Conservation (phyloP, 2,797 vertebrate genomes). For the Odontamblyopus lacepedii region DNA sequence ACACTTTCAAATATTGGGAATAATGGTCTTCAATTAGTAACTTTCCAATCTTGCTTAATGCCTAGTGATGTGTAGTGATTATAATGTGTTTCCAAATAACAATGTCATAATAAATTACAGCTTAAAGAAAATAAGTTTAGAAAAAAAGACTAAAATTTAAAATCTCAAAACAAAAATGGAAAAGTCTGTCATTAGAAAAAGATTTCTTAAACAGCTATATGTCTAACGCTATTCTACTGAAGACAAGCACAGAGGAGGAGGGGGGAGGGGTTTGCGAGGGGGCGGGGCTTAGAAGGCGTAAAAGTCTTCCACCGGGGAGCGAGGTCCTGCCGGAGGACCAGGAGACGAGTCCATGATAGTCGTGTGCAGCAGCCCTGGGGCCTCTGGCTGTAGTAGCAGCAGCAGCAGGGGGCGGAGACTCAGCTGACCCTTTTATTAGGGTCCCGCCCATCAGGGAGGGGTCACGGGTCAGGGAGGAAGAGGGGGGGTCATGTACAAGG, state of each 20-base stretch:
- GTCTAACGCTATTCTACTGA: constrained; percentile 67
- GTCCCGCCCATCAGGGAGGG: constrained; percentile 86
- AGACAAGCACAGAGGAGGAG: constrained; percentile 59
- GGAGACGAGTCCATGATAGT: constrained; percentile 74
- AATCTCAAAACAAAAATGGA: constrained; percentile 30
- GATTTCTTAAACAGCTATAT: constrained; percentile 62
- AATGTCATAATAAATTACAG: constrained; percentile 78
- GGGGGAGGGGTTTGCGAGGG: constrained; percentile 15
- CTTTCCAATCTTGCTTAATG: constrained; percentile 4
- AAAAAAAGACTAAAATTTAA: constrained; percentile 32
- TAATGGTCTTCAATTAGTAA: neutral
- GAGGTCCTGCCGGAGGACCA: constrained; percentile 20
- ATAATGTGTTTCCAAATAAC: constrained; percentile 10
- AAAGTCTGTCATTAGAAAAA: constrained; percentile 55
- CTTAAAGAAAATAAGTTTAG: constrained; percentile 44
- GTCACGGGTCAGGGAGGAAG: constrained; percentile 87
- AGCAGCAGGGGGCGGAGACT: constrained; percentile 57
- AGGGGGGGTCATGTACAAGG: constrained; percentile 75
- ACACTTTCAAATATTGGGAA: neutral
- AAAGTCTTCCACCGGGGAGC: constrained; percentile 31
- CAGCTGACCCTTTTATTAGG: constrained; percentile 74
- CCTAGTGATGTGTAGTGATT: constrained; percentile 6
- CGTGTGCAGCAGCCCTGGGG: constrained; percentile 92
- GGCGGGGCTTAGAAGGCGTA: constrained; percentile 23
- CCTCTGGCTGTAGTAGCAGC: constrained; percentile 84